Percentiles rank a stretch among this genome's conserved stretches.
Conservation (phyloP, 1,140 invertebrate species). For the Steinernema khuongi region DNA sequence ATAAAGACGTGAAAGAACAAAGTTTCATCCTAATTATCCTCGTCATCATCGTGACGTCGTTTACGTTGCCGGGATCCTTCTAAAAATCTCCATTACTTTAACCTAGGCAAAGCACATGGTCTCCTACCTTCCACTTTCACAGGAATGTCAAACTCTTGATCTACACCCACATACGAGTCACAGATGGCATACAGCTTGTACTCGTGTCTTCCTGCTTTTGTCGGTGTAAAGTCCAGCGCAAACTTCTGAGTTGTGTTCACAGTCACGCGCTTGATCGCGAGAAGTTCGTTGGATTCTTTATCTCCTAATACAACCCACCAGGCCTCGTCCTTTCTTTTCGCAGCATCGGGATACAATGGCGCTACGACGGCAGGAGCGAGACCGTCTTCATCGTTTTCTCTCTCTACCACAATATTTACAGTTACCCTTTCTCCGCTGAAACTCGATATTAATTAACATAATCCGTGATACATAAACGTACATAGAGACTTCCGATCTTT, state of each 20-base stretch:
- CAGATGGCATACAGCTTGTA: constrained; percentile 98
- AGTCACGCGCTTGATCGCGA: constrained; percentile 80
- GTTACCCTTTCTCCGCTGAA: constrained; percentile 65
- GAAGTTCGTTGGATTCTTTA: constrained; percentile 81
- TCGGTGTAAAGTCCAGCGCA: constrained; percentile 89
- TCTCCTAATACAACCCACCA: constrained; percentile 99
- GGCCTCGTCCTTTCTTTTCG: constrained; percentile 93
- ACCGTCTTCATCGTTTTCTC: constrained; percentile 84
- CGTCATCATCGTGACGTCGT: not conserved
- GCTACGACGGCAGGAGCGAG: constrained; percentile 95
- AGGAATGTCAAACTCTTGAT: constrained; percentile 83
- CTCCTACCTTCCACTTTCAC: constrained; percentile 20
- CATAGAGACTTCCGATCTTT: constrained; percentile 69
- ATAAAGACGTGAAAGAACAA: not conserved
- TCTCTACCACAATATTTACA: constrained; percentile 82
- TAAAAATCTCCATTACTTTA: no score
- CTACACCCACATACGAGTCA: constrained; percentile 94
- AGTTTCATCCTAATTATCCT: not conserved
- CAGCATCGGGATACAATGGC: constrained; percentile 90
- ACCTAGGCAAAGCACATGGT: not conserved
- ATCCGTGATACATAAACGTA: constrained; percentile 29
- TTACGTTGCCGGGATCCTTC: not conserved
- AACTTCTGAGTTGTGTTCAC: constrained; percentile 83
- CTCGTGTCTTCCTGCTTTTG: constrained; percentile 67
- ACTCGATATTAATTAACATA: constrained; percentile 8